Conservation (phyloP, 2,888 invertebrate species). For the Eupithecia abbreviata region DNA sequence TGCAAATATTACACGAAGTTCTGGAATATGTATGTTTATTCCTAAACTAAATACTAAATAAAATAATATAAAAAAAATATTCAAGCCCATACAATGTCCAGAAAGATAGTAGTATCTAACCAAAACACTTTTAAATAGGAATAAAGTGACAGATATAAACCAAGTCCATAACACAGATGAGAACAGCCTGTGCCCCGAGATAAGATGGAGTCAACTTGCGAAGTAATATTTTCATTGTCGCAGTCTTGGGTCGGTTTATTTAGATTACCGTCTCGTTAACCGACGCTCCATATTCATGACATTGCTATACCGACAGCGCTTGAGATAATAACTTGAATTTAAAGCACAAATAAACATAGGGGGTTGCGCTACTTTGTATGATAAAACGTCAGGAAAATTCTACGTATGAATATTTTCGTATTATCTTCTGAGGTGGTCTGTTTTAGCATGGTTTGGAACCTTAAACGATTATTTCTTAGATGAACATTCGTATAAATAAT, state of each 20-base stretch:
- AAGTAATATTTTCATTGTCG: slow-evolving; percentile 59
- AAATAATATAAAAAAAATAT: no score
- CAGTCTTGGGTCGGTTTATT: slow-evolving; percentile 54
- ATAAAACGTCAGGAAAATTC: background rate
- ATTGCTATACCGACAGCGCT: slow-evolving; percentile 52
- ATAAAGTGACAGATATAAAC: background rate
- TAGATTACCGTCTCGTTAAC: slow-evolving; percentile 45
- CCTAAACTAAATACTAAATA: background rate
- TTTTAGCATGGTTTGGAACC: background rate
- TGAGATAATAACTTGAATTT: slow-evolving; percentile 46
- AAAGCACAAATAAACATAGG: slow-evolving; percentile 5
- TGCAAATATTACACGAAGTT: background rate
- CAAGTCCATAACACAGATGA: slow-evolving; percentile 26
- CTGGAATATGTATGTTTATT: no score
- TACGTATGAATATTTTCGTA: slow-evolving; percentile 2
- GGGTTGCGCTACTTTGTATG: slow-evolving; percentile 31
- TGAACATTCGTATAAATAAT: background rate
- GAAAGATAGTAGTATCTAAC: background rate
- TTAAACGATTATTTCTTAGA: background rate
- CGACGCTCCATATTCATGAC: slow-evolving; percentile 64
- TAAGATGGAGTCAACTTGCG: slow-evolving; percentile 49
- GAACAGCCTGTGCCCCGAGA: slow-evolving; percentile 40
- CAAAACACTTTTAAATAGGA: background rate
- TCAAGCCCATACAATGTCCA: background rate
- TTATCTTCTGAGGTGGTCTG: background rate